phyloP scores from a whole-genome alignment of 2,797 vertebrate species.

The Dryobates pubescens region DNA sequence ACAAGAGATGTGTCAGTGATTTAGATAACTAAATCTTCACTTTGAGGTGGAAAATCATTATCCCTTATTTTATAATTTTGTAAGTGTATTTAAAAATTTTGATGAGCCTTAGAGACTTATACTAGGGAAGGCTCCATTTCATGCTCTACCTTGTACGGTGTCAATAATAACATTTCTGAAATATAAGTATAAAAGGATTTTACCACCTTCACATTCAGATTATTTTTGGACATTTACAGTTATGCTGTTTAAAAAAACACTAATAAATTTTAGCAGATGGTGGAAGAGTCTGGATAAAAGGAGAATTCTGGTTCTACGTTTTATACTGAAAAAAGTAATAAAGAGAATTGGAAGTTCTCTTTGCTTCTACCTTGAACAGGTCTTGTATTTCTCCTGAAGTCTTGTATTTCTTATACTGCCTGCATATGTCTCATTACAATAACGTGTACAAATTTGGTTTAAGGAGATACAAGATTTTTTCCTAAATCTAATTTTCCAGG shows the following conservation, averaged over 20 bases:
- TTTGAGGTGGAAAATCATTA: background rate
- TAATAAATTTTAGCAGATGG: background rate
- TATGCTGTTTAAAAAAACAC: background rate
- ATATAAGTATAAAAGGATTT: background rate
- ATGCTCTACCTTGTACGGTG: background rate
- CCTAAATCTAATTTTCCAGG: slow-evolving; percentile 76
- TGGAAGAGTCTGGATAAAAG: background rate
- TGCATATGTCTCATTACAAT: background rate
- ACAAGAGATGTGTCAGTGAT: background rate
- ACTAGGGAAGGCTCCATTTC: background rate
- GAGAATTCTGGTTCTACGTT: background rate
- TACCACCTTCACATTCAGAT: background rate
- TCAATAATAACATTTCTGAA: background rate
- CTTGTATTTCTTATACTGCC: background rate
- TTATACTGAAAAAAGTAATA: background rate
- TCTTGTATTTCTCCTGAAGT: background rate
- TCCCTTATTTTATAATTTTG: background rate
- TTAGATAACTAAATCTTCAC: background rate
- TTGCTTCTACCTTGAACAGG: background rate
- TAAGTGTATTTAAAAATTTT: background rate
- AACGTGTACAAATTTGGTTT: background rate
- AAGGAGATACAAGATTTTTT: background rate
- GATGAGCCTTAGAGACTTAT: background rate
- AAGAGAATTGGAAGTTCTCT: background rate
- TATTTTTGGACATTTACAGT: background rate